Evolutionary conservation across 2,888 invertebrate species (phyloP).

Genomic region (Mayetiola destructor): DNA sequence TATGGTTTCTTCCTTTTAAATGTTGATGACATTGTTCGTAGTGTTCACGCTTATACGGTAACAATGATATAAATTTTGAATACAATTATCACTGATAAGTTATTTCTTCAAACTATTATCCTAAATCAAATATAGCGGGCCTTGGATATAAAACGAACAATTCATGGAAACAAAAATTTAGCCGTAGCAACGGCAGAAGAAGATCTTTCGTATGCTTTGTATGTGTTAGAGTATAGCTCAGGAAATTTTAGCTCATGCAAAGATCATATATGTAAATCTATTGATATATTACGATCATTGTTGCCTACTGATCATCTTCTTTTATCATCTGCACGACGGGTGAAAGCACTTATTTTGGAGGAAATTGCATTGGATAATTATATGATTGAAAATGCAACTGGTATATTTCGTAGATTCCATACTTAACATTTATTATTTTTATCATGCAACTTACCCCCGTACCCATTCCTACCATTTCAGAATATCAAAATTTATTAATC

Average conservation of each 20-base stretch:
- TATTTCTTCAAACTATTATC: too few species aligned
- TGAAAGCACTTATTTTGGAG: slow-evolving; percentile 83
- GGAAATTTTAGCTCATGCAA: slow-evolving; percentile 72
- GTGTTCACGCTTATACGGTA: slow-evolving; percentile 72
- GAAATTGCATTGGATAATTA: slow-evolving; percentile 77
- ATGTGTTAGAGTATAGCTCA: slow-evolving; percentile 82
- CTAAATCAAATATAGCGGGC: slow-evolving; percentile 42
- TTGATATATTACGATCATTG: slow-evolving; percentile 62
- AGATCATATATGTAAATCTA: slow-evolving; percentile 69
- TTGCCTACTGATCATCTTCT: slow-evolving; percentile 71
- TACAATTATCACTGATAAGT: too few species aligned
- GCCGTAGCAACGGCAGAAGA: slow-evolving; percentile 82
- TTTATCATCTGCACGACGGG: slow-evolving; percentile 76
- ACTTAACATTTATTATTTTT: not conserved
- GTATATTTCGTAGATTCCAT: slow-evolving; percentile 19
- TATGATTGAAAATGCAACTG: slow-evolving; percentile 28
- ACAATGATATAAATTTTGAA: slow-evolving; percentile 18
- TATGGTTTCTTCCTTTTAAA: slow-evolving; percentile 84
- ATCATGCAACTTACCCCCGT: slow-evolving; percentile 12
- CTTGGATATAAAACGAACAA: slow-evolving; percentile 52
- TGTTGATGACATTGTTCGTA: slow-evolving; percentile 69
- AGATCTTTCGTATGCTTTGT: slow-evolving; percentile 84
- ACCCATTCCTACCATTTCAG: slow-evolving; percentile 25
- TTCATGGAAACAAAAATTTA: slow-evolving; percentile 73
- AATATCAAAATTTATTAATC: slow-evolving; percentile 42